These are phyloP conservation scores for Nomada hirtipes DNA, from an alignment of 2,888 invertebrate species.

Conservation along the genomic window DNA sequence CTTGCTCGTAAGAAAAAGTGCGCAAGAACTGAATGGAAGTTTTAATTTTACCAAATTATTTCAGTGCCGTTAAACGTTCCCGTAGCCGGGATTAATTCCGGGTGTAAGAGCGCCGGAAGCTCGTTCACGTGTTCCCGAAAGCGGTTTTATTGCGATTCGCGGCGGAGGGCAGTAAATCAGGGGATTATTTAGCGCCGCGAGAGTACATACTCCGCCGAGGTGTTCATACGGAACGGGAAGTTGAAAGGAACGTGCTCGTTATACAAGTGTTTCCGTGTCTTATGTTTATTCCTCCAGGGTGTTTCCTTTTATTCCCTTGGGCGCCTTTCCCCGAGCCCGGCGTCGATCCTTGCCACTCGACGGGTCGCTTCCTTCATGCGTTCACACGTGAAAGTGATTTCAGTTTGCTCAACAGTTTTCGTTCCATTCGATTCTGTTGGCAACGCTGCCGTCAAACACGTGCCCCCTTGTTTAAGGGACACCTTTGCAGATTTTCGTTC, in stretches of 20 bases:
- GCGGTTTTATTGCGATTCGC: conserved; percentile 35
- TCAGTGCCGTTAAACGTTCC: conserved; percentile 19
- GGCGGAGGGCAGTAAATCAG: conserved; percentile 29
- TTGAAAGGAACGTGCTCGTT: conserved; percentile 47
- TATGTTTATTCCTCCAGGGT: conserved; percentile 56
- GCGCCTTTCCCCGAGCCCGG: background rate
- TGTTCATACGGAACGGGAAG: conserved; percentile 27
- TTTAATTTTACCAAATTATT: conserved; percentile 15
- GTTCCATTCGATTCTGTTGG: conserved; percentile 30
- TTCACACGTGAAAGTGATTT: conserved; percentile 40
- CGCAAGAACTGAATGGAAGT: background rate
- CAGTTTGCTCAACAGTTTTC: background rate
- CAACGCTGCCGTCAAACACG: background rate
- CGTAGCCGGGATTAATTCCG: conserved; percentile 18
- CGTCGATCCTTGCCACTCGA: background rate
- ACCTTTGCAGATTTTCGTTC: background rate
- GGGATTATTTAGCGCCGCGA: conserved; percentile 33
- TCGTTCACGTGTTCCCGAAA: conserved; percentile 1
- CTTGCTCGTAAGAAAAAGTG: background rate
- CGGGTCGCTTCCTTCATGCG: conserved; percentile 31
- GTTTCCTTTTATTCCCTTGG: conserved; percentile 34
- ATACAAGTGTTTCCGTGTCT: conserved; percentile 29
- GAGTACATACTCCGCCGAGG: conserved; percentile 15
- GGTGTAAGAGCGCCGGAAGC: conserved; percentile 12
- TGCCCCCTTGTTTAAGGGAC: background rate